Evolutionary conservation across 2,888 invertebrate genomes (phyloP).

Genomic region (Cephus pygmeus): DNA sequence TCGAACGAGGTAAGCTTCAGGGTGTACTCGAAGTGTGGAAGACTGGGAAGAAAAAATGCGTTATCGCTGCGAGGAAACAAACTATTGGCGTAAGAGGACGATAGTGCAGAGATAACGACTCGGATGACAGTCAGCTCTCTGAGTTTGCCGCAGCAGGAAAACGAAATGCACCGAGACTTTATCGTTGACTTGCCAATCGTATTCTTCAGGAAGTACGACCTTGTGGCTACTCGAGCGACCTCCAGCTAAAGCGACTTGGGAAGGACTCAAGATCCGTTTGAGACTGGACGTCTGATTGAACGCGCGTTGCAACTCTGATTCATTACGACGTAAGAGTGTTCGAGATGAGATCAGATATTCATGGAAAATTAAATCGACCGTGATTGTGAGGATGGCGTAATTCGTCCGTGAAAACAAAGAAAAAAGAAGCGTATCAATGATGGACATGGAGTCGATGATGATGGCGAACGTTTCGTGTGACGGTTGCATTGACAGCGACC

Average conservation of each 20-base stretch:
- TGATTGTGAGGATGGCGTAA: too few relatives aligned
- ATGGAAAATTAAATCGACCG: too few relatives aligned
- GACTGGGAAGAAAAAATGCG: conserved; percentile 31
- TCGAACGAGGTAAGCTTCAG: too few relatives aligned
- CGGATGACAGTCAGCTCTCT: conserved; percentile 38
- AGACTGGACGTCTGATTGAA: too few relatives aligned
- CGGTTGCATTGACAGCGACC: conserved; percentile 58
- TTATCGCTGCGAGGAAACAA: conserved; percentile 60
- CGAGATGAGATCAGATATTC: too few relatives aligned
- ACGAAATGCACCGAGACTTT: conserved; percentile 1
- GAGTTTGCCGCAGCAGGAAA: conserved; percentile 6
- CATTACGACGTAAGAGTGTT: too few relatives aligned
- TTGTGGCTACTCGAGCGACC: too few relatives aligned
- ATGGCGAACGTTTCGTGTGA: conserved; percentile 60
- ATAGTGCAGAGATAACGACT: conserved; percentile 30
- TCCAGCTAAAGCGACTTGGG: too few relatives aligned
- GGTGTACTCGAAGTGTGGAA: too few relatives aligned
- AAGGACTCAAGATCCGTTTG: too few relatives aligned
- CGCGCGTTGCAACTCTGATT: too few relatives aligned
- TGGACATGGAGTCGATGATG: conserved; percentile 44
- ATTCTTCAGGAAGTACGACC: too few relatives aligned
- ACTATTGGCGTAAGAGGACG: conserved; percentile 58
- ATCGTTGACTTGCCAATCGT: background rate
- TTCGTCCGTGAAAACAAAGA: background rate
- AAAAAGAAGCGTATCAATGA: background rate